These are phyloP conservation scores for Metallyticus violacea DNA, from an alignment of 2,888 invertebrate species.

Conservation along the genomic window DNA sequence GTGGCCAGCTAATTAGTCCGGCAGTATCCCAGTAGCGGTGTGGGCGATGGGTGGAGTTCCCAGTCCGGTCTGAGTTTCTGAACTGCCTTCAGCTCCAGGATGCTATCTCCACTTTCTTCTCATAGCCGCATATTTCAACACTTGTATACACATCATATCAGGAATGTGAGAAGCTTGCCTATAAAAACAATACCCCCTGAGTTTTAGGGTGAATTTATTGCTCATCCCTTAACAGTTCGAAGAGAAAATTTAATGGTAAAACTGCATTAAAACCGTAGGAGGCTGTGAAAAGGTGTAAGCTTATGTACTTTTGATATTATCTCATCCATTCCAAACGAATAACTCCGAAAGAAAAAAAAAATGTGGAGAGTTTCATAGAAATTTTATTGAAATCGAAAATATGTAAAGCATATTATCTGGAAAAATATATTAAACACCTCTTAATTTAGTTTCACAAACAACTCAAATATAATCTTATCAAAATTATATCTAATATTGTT, in stretches of 20 bases:
- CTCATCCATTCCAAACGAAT: no score
- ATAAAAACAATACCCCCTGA: neutral
- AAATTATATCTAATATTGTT: no score
- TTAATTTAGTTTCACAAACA: no score
- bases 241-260: no score
- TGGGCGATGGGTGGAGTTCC: neutral
- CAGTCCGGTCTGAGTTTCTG: neutral
- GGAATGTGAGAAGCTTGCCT: neutral
- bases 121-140: neutral
- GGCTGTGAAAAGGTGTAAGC: neutral
- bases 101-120: neutral
- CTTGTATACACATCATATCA: neutral
- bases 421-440: no score
- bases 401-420: no score
- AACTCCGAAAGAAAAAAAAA: no score
- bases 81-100: neutral
- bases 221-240: no score
- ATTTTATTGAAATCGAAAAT: no score
- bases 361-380: no score
- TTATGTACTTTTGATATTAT: neutral
- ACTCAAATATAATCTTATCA: no score
- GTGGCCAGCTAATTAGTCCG: neutral
- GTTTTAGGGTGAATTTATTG: no score
- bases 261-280: neutral
- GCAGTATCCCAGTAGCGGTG: neutral